Base-by-base conservation (phyloP, 2,797 vertebrate species). In the Neosilurus hyrtlii region DNA sequence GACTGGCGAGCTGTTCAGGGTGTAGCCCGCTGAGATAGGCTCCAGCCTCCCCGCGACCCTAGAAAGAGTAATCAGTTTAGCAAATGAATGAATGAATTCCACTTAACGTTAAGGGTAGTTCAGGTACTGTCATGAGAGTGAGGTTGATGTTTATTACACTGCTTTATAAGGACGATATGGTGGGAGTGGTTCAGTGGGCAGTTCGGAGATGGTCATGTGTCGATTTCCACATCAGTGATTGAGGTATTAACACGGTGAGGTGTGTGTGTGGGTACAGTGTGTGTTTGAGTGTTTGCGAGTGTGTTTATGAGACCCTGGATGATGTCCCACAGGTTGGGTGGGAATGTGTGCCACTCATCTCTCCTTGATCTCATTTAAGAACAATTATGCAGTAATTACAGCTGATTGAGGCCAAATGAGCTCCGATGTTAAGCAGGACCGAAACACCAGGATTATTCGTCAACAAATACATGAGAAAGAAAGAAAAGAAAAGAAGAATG, bases 351-450 rank as follows among this genome's bases (percentile, higher is more conserved):
- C 85, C 37, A 66, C 82, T 74, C 72, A 82, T 87, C 83, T 79
- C 86, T 93, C 92, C 86, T 90, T 83, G 22, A 86, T 90, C 89
- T 93, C 92, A 93, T 94, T 94, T 93, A 87, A 87, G 79, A 80
- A 86, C 92, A 92, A 93, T 94, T 93, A 94, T 90, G 85, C 16
- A 71, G 91, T 92, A 93, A 93, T 92, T 93, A 91, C 74, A 87
- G 88, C 90, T 92, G 92, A 93, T 91, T 91, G 89, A 92, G 91
- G 92, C 89, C 80, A 88, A 92, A 94, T 94, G 91, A 93, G 90
- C 91, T 86, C 88, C 91, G 88, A 89, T 89, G 89, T 91, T 88
- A 89, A 91, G 91, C 90, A 91, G 83, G 86, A 79, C 87, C 88
- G 87, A 91, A 88, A 90, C 85, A 85, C 84, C 86, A 89, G 90